These are phyloP conservation scores for Numenius phaeopus DNA, from an alignment of 2,797 vertebrate species.

Conservation along the genomic window DNA sequence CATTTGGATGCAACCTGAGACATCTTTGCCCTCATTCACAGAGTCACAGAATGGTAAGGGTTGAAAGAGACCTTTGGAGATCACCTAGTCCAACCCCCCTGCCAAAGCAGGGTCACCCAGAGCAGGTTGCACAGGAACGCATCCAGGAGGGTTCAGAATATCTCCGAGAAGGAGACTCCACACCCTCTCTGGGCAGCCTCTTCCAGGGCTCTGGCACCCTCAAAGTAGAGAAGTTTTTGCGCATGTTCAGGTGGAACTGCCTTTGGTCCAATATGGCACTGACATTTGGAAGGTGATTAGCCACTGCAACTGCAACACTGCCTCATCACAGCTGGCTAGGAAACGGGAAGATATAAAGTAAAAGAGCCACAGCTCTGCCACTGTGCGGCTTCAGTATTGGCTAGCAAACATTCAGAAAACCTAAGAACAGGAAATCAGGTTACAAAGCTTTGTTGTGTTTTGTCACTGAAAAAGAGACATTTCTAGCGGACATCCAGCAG, in stretches of 20 bases:
- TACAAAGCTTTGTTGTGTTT: not conserved
- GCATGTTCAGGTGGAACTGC: too few relatives aligned
- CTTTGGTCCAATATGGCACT: not conserved
- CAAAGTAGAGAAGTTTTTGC: too few relatives aligned
- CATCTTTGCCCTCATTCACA: not conserved
- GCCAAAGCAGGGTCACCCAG: too few relatives aligned
- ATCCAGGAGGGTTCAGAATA: too few relatives aligned
- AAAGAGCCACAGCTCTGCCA: not conserved
- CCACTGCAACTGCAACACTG: not conserved
- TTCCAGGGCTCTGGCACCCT: too few relatives aligned
- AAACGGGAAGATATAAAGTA: not conserved
- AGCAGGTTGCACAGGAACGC: too few relatives aligned
- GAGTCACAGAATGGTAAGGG: too few relatives aligned
- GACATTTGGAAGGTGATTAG: not conserved
- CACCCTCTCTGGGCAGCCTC: too few relatives aligned
- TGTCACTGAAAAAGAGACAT: not conserved
- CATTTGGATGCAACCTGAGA: not conserved
- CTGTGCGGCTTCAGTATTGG: not conserved
- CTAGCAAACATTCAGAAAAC: not conserved
- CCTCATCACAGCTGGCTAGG: not conserved
- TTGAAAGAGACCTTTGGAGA: too few relatives aligned
- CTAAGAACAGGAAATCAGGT: not conserved
- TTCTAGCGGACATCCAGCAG: not conserved
- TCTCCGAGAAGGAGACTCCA: too few relatives aligned
- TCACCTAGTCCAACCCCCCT: too few relatives aligned